Base-by-base conservation (phyloP, 2,113 vertebrate genomes). In the Salvelinus namaycush region DNA sequence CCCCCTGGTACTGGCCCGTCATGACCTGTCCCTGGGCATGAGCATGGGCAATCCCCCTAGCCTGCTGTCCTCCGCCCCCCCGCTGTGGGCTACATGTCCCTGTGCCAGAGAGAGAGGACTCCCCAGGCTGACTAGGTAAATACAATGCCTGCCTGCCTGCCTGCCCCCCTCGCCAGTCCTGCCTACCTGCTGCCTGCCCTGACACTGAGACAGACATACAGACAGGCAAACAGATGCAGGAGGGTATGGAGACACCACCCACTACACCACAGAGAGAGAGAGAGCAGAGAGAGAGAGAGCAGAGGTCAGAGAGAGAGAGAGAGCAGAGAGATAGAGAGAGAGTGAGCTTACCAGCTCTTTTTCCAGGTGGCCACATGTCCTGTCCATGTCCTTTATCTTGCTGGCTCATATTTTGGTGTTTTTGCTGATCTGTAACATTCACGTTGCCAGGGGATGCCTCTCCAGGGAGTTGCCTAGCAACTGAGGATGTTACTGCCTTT, bases 111-210 rank as follows among this genome's bases (percentile, higher is more conserved):
- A 96, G 87, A 93, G 93, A 94, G 94, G 95, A 95, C 92, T 93
- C 93, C 92, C 94, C 91, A 93, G 92, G 91, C 94, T 95, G 91
- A 93, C 93, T 96, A 96, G 95, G 95, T 96, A 96, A 96, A 92
- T 95, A 93, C 90, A 85, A 88, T 73, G 69, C 74, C 83, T 70
- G 73, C 16, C 51, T 75, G 73, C 51, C 51, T 0, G 51, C 1
- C 51, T 18, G 16, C 51, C 49, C 49, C 49, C 49, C 4, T 14
- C 49, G 3, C 49, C 49, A 14, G 31, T 51, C 14, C 49, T 16
- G 16, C 51, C 16, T 18, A 5, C 51, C 51, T 54, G 16, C 51
- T 54, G 51, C 51, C 16, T 14, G 51, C 51, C 51, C 51, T 54
- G 70, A 71, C 79, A 75, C 65, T 59, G 67, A 75, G 71, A 82